A percentile compares a stretch with the other conserved stretches of the same genome.
Evolutionary conservation across 2,113 vertebrate species (phyloP).

Genomic region (Cyphomyrus plagiostoma): DNA sequence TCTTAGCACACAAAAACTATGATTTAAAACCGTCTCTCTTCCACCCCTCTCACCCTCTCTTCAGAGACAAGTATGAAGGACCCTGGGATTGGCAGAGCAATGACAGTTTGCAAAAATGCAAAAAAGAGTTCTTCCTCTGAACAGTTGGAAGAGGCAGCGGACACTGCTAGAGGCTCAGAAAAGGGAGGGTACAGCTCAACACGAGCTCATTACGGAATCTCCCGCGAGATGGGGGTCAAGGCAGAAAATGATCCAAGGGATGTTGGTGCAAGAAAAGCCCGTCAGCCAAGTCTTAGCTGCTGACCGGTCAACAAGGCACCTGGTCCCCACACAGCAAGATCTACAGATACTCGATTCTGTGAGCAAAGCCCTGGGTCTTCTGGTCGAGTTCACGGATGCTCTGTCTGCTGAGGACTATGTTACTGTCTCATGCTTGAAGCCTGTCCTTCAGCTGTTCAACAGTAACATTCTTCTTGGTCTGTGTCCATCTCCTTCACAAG

Average conservation of each 20-base stretch:
- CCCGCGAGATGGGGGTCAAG: neutral
- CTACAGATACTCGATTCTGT: neutral
- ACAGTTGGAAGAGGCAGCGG: neutral
- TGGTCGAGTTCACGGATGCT: no score
- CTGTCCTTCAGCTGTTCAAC: no score
- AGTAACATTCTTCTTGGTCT: no score
- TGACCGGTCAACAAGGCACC: neutral
- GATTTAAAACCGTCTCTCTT: neutral
- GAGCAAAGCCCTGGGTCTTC: neutral
- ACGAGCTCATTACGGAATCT: neutral
- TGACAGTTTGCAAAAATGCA: neutral
- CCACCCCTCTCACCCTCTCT: neutral
- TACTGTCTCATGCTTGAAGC: no score
- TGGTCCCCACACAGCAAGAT: neutral
- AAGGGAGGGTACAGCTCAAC: neutral
- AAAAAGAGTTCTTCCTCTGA: neutral
- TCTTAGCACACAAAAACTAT: no score
- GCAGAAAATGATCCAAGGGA: neutral
- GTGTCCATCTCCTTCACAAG: no score
- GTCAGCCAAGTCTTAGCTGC: neutral
- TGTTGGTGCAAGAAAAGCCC: neutral
- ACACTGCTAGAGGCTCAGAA: neutral
- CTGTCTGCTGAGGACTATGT: no score
- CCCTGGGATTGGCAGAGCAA: neutral
- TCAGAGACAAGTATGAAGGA: neutral